Evolutionary conservation across 1,140 invertebrate genomes (phyloP).

Genomic region (Phortica variegata): DNA sequence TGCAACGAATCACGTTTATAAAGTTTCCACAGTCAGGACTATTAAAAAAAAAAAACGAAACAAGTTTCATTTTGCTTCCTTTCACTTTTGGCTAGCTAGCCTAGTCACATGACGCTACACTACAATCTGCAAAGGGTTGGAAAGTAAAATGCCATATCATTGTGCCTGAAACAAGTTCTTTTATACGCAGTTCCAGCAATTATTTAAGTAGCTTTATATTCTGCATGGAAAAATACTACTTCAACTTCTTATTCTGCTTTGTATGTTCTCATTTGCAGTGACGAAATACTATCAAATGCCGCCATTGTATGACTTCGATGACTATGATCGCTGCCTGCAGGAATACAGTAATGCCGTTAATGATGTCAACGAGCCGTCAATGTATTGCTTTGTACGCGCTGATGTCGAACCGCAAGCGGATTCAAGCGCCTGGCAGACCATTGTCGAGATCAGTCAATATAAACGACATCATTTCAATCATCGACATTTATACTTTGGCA

Average conservation of each 20-base stretch:
- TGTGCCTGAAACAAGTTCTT: slow-evolving; percentile 18
- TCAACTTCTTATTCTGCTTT: background rate
- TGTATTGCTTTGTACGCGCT: slow-evolving; percentile 60
- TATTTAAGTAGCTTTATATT: no score
- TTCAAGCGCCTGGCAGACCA: slow-evolving; percentile 56
- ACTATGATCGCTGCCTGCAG: slow-evolving; percentile 58
- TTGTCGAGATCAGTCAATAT: slow-evolving; percentile 58
- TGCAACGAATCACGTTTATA: no score
- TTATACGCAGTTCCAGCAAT: background rate
- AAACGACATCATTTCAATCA: slow-evolving; percentile 61
- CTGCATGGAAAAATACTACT: no score
- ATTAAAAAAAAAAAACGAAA: slow-evolving; percentile 12
- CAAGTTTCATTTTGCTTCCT: slow-evolving; percentile 37
- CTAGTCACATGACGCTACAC: slow-evolving; percentile 10
- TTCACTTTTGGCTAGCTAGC: slow-evolving; percentile 25
- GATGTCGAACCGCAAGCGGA: slow-evolving; percentile 45
- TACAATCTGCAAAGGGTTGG: no score
- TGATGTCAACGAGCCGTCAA: slow-evolving; percentile 29
- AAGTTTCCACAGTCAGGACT: background rate
- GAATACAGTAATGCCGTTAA: slow-evolving; percentile 33
- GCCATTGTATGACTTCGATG: slow-evolving; percentile 58
- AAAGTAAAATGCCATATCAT: slow-evolving; percentile 11
- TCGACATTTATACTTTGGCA: slow-evolving; percentile 59
- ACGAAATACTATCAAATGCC: slow-evolving; percentile 61
- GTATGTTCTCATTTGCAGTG: slow-evolving; percentile 38